Conservation (phyloP, 1,140 invertebrate species). For the Babylonia areolata region DNA sequence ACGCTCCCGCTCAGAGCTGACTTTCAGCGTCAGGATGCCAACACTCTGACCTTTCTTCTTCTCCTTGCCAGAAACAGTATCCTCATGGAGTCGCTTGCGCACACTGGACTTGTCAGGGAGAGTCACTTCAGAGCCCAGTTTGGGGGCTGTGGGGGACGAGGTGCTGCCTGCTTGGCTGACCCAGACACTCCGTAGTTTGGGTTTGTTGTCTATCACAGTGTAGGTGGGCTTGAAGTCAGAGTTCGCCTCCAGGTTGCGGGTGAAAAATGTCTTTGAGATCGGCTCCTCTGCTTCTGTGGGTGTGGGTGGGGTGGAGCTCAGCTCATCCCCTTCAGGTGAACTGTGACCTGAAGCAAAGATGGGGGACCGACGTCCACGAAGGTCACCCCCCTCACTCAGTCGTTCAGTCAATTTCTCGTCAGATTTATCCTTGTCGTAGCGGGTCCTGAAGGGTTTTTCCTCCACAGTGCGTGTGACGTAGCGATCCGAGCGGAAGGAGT, state of each 20-base stretch:
- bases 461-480: conserved; percentile 47
- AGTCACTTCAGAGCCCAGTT: conserved; percentile 48
- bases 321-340: conserved; percentile 29
- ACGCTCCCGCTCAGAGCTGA: conserved; percentile 29
- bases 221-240: conserved; percentile 29
- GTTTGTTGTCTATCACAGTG: conserved; percentile 36
- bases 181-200: conserved; percentile 32
- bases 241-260: conserved; percentile 21
- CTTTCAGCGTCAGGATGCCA: conserved; percentile 28
- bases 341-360: conserved; percentile 56
- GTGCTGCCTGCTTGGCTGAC: conserved; percentile 13
- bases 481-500: conserved; percentile 50
- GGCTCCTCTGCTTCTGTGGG: conserved; percentile 60
- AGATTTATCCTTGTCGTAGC: conserved; percentile 38
- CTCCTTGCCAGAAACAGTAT: conserved; percentile 43
- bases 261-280: conserved; percentile 39
- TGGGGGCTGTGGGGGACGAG: conserved; percentile 19
- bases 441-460: conserved; percentile 48
- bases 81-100: conserved; percentile 66
- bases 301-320: conserved; percentile 54
- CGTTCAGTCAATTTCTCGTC: conserved; percentile 45
- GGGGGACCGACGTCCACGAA: conserved; percentile 41
- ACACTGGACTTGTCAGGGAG: conserved; percentile 55
- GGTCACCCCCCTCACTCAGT: conserved; percentile 45
- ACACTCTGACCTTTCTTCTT: conserved; percentile 38